Base-by-base conservation (phyloP, 1,140 invertebrate species). In the Drosophila athabasca region DNA sequence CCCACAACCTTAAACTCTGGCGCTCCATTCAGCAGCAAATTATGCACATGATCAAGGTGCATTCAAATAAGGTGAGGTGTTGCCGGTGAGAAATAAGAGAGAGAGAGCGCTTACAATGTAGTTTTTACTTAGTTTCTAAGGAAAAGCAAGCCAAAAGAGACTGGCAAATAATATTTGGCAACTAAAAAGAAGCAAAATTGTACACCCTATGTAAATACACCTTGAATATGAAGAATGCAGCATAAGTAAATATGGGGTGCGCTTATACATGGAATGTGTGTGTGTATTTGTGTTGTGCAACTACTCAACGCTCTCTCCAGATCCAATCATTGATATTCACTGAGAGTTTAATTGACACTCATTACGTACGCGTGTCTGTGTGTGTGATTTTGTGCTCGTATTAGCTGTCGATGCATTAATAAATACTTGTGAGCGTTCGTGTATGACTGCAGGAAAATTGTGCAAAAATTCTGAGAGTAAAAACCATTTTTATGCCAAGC, bases 341-440 rank as follows among this genome's bases (percentile, higher is more conserved):
- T 68, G 54, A 77, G 62, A 59, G 58, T 55, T 62, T 62, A 79
- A 68, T 78, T 78, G 62, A 73, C 54, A 58, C 70, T 73, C 62
- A 78, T 61, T 44, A 43, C 13, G 26, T 29, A 3, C 19, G 17
- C 22, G 35, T 59, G 45, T 59, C 49, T 19, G 24, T 66, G 43
- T 6, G 8, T 7, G 17, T 67, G 41, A 67, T 69, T 49, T 9
- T 31, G 13, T 31, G 49, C 3, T 62, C 44, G 54, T 43, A 68
- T 69, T 50, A 57, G 31, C 39, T 49, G 51, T 17, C 45, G 35
- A 13, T 39, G 35, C 39, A 68, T 68, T 49, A 68, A 57, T 17
- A 69, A 22, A 41, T 46, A 46, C 53, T 57, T 43, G 65, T 41
- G 35, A 35, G 35, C 26, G 41, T 43, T 43, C 24, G 39, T 11